Percentiles rank a stretch among this genome's conserved stretches.
phyloP scores from a whole-genome alignment of 2,888 invertebrate genomes.

The Agriopis aurantiaria region DNA sequence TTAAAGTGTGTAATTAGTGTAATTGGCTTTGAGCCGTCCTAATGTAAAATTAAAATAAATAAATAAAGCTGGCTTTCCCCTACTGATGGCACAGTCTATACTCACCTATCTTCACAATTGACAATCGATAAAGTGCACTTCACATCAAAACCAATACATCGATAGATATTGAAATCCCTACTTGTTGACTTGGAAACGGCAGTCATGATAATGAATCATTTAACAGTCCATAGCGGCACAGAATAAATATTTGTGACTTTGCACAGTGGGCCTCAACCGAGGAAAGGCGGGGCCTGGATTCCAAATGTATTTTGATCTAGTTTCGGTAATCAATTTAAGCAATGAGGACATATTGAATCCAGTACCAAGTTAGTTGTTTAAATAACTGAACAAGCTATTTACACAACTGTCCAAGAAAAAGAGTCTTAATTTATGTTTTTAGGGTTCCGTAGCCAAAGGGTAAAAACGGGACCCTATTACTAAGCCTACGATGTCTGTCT shows the following conservation, averaged over 20 bases:
- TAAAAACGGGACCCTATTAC: too few relatives aligned
- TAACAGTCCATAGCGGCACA: background rate
- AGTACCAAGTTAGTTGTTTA: background rate
- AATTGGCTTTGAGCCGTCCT: too few relatives aligned
- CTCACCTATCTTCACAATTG: background rate
- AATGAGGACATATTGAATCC: background rate
- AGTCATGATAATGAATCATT: conserved; percentile 6
- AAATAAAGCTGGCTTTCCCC: too few relatives aligned
- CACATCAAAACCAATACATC: background rate
- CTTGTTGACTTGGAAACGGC: background rate
- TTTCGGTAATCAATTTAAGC: conserved; percentile 27
- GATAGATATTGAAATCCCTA: conserved; percentile 9
- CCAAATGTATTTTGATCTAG: conserved; percentile 26
- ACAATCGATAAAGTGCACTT: background rate
- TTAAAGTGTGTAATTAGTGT: too few relatives aligned
- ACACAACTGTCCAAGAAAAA: too few relatives aligned
- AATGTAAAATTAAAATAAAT: too few relatives aligned
- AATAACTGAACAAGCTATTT: background rate
- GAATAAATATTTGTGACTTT: conserved; percentile 1
- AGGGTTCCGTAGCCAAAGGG: too few relatives aligned
- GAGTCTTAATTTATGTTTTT: too few relatives aligned
- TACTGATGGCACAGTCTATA: too few relatives aligned
- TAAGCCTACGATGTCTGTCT: too few relatives aligned
- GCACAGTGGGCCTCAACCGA: background rate
- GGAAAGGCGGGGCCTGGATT: conserved; percentile 29